Percentiles rank a stretch among this genome's conserved stretches.
phyloP scores from a whole-genome alignment of 2,113 vertebrate genomes.

The Tringa solitaria region DNA sequence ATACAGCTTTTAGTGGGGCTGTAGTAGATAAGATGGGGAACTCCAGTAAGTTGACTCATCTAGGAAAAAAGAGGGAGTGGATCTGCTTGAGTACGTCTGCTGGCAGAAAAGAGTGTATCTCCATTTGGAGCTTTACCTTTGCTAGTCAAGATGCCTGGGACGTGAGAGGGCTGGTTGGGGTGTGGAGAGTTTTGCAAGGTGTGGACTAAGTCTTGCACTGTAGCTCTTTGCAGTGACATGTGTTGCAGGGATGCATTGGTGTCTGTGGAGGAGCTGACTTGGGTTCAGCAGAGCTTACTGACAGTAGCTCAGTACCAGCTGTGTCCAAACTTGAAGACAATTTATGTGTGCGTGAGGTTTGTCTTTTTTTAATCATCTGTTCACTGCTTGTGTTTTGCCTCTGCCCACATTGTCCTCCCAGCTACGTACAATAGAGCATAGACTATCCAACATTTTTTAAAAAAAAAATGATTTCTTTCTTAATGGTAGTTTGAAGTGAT shows the following conservation, averaged over 20 bases:
- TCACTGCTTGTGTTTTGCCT: not conserved
- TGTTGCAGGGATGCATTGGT: not conserved
- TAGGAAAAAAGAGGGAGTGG: not conserved
- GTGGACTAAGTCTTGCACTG: not conserved
- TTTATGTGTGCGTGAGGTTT: accelerated
- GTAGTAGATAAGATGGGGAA: not conserved
- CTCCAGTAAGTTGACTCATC: not conserved
- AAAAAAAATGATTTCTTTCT: not conserved
- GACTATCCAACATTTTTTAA: not conserved
- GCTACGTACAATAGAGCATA: not conserved
- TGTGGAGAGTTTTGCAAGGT: not conserved
- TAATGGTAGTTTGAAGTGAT: not conserved
- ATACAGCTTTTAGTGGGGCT: not conserved
- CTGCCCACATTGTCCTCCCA: not conserved
- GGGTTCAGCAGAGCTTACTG: not conserved
- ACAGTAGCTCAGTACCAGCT: not conserved
- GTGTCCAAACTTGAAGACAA: not conserved
- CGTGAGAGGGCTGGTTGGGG: not conserved
- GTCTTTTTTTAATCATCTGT: not conserved
- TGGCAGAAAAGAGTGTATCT: not conserved
- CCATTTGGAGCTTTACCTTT: not conserved
- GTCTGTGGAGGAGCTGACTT: not conserved
- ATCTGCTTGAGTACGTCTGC: not conserved
- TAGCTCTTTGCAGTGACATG: not conserved
- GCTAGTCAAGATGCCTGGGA: not conserved